A percentile compares a stretch with the other conserved stretches of the same genome.
Conservation (phyloP, 2,113 vertebrate species). For the Lophotis ruficrista region DNA sequence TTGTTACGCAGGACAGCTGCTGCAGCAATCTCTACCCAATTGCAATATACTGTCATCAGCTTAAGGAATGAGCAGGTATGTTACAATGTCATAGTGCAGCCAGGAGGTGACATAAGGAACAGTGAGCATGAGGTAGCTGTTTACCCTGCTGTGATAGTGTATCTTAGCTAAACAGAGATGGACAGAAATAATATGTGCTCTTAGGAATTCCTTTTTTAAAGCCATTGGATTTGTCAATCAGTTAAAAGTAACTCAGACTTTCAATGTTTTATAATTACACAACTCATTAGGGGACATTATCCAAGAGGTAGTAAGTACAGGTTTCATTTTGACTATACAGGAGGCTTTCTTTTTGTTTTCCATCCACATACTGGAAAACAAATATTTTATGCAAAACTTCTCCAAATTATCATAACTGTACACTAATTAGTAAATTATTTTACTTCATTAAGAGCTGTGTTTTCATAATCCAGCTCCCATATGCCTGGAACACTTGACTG, state of each 20-base stretch:
- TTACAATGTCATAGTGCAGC: neutral
- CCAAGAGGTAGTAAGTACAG: neutral
- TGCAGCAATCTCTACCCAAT: neutral
- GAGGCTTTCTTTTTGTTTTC: neutral
- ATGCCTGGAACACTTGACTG: neutral
- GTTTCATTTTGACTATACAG: neutral
- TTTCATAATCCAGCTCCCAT: neutral
- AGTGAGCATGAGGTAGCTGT: neutral
- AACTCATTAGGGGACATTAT: neutral
- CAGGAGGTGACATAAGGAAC: neutral
- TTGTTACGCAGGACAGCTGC: neutral
- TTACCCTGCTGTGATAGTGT: neutral
- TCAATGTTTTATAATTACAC: neutral
- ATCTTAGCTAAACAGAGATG: neutral
- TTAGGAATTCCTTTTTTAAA: neutral
- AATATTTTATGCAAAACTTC: neutral
- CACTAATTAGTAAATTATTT: neutral
- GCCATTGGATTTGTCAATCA: neutral
- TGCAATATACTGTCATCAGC: neutral
- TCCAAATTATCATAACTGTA: neutral
- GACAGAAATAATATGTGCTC: neutral
- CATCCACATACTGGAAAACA: neutral
- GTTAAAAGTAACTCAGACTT: neutral
- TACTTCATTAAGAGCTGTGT: neutral
- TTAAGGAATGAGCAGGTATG: neutral